phyloP scores from a whole-genome alignment of 2,888 invertebrate species.

The Andrena trimmerana region DNA sequence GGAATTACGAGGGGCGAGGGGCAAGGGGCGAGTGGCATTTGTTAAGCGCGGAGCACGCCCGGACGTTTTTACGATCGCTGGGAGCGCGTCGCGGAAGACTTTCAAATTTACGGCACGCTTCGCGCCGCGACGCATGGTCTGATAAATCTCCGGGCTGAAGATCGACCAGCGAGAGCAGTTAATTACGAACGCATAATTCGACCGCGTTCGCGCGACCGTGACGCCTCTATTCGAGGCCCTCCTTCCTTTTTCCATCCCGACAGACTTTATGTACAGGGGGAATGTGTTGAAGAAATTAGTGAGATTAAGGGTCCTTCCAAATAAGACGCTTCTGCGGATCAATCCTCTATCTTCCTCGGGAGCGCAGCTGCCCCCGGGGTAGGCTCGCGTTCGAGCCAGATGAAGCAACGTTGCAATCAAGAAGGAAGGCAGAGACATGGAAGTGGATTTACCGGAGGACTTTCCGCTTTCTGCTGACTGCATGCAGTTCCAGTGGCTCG shows the following conservation, averaged over 20 bases:
- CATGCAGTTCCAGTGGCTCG: conserved; percentile 3
- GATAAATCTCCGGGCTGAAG: conserved; percentile 45
- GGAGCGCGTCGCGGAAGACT: conserved; percentile 38
- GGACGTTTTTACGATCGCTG: conserved; percentile 67
- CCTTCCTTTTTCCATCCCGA: neutral
- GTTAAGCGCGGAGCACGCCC: conserved; percentile 47
- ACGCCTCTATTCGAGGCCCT: neutral
- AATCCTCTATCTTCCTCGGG: too few species aligned
- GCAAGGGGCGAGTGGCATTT: conserved; percentile 38
- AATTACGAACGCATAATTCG: conserved; percentile 6
- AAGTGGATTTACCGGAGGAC: conserved; percentile 1
- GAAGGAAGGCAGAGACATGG: neutral
- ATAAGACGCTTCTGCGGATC: too few species aligned
- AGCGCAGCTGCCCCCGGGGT: too few species aligned
- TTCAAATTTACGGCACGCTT: conserved; percentile 51
- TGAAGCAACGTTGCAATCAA: neutral
- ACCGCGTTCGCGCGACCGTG: neutral
- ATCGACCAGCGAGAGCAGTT: conserved; percentile 5
- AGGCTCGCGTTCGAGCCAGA: too few species aligned
- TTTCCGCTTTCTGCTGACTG: conserved; percentile 13
- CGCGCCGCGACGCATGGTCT: conserved; percentile 38
- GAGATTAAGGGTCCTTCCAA: too few species aligned
- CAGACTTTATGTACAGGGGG: too few species aligned
- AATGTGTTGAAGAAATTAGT: too few species aligned
- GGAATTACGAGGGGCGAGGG: conserved; percentile 53